Evolutionary conservation across 2,113 vertebrate species (phyloP), one percentile per base, ranked within the genome.

Genomic region (Psephotus haematonotus): DNA sequence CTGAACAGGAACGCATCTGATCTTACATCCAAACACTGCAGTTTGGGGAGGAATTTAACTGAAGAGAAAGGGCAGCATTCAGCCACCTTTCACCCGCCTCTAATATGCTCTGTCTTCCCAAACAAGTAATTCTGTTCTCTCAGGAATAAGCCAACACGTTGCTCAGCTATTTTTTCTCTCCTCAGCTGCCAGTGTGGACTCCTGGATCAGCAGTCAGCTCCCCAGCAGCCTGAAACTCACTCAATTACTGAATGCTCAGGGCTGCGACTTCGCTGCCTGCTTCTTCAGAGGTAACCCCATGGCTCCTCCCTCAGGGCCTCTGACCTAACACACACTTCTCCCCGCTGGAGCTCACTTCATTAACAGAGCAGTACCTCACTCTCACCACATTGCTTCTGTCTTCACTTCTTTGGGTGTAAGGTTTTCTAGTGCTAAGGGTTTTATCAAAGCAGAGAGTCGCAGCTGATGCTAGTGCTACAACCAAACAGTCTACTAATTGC

Each of bases 281-380:
- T 88, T 37, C 90, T 96, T 93, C 82, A 86, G 88, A 76, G 90
- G 95, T 37, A 94, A 90, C 59, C 55, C 47, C 18, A 2, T 43
- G 6, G 3, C 44, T 86, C 69, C 82, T 89, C 84, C 84, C 92
- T 72, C 37, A 0, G 78, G 82, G 68, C 80, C 88, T 75, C 76
- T 78, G 80, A 81, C 93, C 88, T 81, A 76, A 86, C 94, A 88
- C 93, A 78, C 47, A 93, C 78, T 81, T 31, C 79, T 84, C 52
- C 79, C 77, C 5, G 8, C 68, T 60, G 47, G 69, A 92, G 86
- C 82, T 96, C 76, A 71, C 82, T 96, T 88, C 90, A 95, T 96
- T 84, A 96, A 44, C 79, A 1, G 4, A 90, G 55, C 28, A 3
- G 14, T 55, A 68, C 43, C 79, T 60, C 24, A 63, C 87, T 80